Percentiles rank a stretch among this genome's conserved stretches.
Evolutionary conservation across 2,888 invertebrate species (phyloP).

Genomic region (Axea sp.): DNA sequence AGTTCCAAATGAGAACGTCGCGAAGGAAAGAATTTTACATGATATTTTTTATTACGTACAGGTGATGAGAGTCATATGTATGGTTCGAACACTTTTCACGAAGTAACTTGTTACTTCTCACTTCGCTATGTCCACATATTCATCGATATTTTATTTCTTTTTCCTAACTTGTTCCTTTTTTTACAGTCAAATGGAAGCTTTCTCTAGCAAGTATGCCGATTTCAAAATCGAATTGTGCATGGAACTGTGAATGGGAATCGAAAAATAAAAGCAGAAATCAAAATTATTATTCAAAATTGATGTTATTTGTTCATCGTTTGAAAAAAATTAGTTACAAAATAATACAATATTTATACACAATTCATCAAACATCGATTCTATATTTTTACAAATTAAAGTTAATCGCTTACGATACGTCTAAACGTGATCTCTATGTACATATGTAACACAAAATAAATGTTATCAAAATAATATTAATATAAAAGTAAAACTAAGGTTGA

Average conservation of each 20-base stretch:
- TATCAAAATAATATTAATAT: constrained; percentile 27
- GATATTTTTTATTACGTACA: constrained; percentile 61
- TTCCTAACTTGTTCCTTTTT: constrained; percentile 7
- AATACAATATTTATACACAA: constrained; percentile 59
- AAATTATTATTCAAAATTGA: constrained; percentile 29
- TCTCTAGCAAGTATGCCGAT: constrained; percentile 55
- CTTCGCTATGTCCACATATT: constrained; percentile 48
- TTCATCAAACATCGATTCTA: constrained; percentile 35
- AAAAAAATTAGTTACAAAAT: constrained; percentile 57
- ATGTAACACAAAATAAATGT: constrained; percentile 55
- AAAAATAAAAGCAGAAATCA: constrained; percentile 38
- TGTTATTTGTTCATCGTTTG: constrained; percentile 54
- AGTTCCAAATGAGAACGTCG: constrained; percentile 43
- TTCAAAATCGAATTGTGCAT: constrained; percentile 47
- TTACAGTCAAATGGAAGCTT: constrained; percentile 44
- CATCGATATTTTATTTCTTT: constrained; percentile 50
- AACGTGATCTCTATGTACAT: constrained; percentile 48
- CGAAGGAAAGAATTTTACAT: constrained; percentile 58
- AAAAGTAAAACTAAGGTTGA: constrained; percentile 51
- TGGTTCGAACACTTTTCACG: constrained; percentile 64
- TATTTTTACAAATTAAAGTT: constrained; percentile 50
- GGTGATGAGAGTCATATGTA: constrained; percentile 63
- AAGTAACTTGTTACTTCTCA: constrained; percentile 53
- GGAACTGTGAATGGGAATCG: constrained; percentile 25
- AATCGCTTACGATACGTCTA: constrained; percentile 31